These are phyloP conservation scores for Phyllotreta cruciferae DNA, from an alignment of 2,888 invertebrate species.

Conservation along the genomic window DNA sequence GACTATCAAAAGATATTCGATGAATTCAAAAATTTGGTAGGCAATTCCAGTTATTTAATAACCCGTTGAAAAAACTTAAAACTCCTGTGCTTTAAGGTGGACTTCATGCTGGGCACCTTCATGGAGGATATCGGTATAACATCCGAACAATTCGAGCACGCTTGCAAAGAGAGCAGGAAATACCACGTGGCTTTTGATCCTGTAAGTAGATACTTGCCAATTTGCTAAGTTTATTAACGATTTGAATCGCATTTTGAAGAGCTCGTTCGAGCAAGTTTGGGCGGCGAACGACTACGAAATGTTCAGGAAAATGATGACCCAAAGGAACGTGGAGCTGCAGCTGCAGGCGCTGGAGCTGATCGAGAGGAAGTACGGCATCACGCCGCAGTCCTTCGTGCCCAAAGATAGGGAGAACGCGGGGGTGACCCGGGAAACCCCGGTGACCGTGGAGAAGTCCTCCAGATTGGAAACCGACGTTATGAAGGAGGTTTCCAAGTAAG, in stretches of 20 bases:
- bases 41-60: conserved; percentile 39
- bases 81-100: conserved; percentile 67
- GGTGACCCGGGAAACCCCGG: conserved; percentile 39
- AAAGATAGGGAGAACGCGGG: conserved; percentile 53
- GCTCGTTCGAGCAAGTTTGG: conserved; percentile 81
- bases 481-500: conserved; percentile 60
- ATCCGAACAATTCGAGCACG: conserved; percentile 85
- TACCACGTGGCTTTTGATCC: conserved; percentile 65
- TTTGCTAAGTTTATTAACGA: not conserved
- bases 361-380: conserved; percentile 76
- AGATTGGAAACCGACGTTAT: conserved; percentile 57
- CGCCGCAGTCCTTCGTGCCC: conserved; percentile 68
- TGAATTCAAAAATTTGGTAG: conserved; percentile 86
- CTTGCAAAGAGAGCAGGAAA: conserved; percentile 67
- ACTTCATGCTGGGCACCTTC: conserved; percentile 87
- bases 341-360: conserved; percentile 86
- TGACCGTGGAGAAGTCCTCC: conserved; percentile 59
- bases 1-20: conserved; percentile 79
- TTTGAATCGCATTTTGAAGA: conserved; percentile 53
- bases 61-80: conserved; percentile 4
- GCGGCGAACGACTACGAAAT: conserved; percentile 91
- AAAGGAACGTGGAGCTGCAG: conserved; percentile 90
- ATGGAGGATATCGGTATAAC: conserved; percentile 92
- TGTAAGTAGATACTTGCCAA: conserved; percentile 51
- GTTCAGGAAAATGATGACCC: conserved; percentile 92